phyloP scores from a whole-genome alignment of 1,140 invertebrate species.

The Hormaphis cornu region DNA sequence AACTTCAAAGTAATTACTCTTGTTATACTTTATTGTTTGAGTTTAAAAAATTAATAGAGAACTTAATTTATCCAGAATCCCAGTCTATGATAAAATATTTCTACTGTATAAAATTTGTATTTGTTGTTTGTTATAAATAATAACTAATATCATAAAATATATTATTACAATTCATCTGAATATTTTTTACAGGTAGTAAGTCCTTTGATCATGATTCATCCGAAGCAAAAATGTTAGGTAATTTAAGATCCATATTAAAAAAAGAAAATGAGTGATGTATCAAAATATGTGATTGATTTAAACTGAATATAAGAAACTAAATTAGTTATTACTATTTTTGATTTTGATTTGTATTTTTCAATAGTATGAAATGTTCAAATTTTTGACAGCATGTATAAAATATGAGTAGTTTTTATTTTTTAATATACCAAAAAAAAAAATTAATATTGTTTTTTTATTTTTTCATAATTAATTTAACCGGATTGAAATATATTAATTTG shows the following conservation, averaged over 20 bases:
- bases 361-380: too few relatives aligned
- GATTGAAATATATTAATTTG: too few relatives aligned
- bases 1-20: background rate
- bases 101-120: background rate
- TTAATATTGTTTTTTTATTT: too few relatives aligned
- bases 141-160: background rate
- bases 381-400: background rate
- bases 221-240: background rate
- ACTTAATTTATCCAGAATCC: background rate
- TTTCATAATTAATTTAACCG: too few relatives aligned
- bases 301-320: too few relatives aligned
- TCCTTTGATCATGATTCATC: background rate
- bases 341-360: too few relatives aligned
- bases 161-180: too few relatives aligned
- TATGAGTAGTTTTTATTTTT: background rate
- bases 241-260: background rate
- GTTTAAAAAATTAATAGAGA: background rate
- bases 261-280: background rate
- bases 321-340: too few relatives aligned
- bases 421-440: background rate
- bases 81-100: background rate
- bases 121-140: background rate
- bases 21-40: background rate
- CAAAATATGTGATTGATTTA: too few relatives aligned
- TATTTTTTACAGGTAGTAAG: conserved; percentile 22